Base-by-base conservation (phyloP, 2,888 invertebrate genomes). In the Nipponacmea schrenckii region DNA sequence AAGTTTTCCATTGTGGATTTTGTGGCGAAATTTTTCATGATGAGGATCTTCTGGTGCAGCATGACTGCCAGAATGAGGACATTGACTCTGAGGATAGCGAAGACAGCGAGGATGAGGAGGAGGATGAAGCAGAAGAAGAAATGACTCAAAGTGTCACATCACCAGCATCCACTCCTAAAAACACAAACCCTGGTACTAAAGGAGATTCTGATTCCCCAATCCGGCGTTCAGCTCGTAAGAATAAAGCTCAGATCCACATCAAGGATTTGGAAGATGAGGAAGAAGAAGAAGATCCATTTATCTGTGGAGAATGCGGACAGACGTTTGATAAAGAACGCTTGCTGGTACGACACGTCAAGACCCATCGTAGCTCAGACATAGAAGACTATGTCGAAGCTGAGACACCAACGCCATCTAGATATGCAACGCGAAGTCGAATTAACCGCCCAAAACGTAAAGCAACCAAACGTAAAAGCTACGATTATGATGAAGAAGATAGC, bases 241-340 rank as follows among this genome's bases (percentile, higher is more conserved):
- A 56, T 56, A 56, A 56, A 24, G 56, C 56, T 24, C 20, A 56
- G 24, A 24, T 24, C 56, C 20, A 56, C 12, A 56, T 56, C 20
- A 10, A 24, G 56, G 56, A 56, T 20, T 12, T 8, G 24, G 24
- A 24, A n/a, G 56, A 56, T 24, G 56, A 56, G 20, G 56, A 56
- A 56, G 56, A 56, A 24, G 56, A 56, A 56, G 56, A 56, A 56
- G 56, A 56, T 56, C 56, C 56, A 8, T 56, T 12, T 24, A 56
- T 56, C 4, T 56, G 56, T 56, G 56, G 56, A 56, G 56, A 56
- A 56, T 56, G 56, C 20, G 56, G 56, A 14, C 56, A 56, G 24
- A 56, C 56, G 8, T 56, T 56, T 24, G 20, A 20, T 56, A 56
- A 56, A 15, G 56, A 56, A 56, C 56, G 24, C 10, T 15, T 56